These are phyloP conservation scores for Buathra laborator DNA, from an alignment of 2,888 invertebrate genomes.

Conservation along the genomic window DNA sequence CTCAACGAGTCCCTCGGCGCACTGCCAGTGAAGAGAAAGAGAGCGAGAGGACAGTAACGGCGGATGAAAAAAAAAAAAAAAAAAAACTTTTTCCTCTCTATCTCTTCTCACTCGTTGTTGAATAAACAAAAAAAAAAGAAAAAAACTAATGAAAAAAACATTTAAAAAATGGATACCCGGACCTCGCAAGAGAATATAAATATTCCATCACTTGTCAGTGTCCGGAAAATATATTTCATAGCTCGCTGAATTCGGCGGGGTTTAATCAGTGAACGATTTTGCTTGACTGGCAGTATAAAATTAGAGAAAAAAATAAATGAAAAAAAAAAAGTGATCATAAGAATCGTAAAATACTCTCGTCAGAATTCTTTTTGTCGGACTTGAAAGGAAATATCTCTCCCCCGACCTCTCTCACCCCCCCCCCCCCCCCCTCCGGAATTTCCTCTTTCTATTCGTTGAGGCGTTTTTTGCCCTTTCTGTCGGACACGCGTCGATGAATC, in stretches of 20 bases:
- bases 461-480: slow-evolving; percentile 23
- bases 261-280: slow-evolving; percentile 29
- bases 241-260: neutral
- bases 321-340: neutral
- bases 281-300: slow-evolving; percentile 19
- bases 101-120: slow-evolving; percentile 34
- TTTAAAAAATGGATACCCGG: slow-evolving; percentile 23
- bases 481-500: slow-evolving; percentile 47
- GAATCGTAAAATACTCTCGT: neutral
- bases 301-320: neutral
- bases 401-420: neutral
- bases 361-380: neutral
- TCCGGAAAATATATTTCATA: slow-evolving; percentile 17
- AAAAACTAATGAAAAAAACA: slow-evolving; percentile 3
- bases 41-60: slow-evolving; percentile 3
- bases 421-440: slow-evolving; percentile 2
- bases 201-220: slow-evolving; percentile 39
- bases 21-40: slow-evolving; percentile 28
- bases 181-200: slow-evolving; percentile 30
- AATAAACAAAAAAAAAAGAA: slow-evolving; percentile 2
- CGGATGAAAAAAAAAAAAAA: slow-evolving; percentile 18
- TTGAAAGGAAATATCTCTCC: slow-evolving; percentile 12
- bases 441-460: slow-evolving; percentile 2
- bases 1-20: slow-evolving; percentile 60
- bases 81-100: slow-evolving; percentile 10